Evolutionary conservation across 2,888 invertebrate genomes (phyloP).

Genomic region (Aelia acuminata): DNA sequence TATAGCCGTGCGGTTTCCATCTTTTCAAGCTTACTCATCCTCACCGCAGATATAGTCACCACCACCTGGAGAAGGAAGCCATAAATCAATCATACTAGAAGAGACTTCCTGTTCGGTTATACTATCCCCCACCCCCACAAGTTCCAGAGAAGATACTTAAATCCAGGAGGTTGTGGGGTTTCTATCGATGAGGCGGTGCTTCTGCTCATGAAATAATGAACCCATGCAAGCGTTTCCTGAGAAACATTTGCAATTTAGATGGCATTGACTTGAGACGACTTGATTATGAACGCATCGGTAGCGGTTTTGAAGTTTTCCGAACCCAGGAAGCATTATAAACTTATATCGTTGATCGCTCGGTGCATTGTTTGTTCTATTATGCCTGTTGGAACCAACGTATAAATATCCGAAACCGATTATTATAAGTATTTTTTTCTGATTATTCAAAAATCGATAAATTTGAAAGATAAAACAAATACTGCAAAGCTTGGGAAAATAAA

Average conservation of each 20-base stretch:
- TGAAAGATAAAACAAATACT: no score
- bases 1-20: neutral
- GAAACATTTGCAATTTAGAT: neutral
- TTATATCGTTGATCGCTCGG: neutral
- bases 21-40: neutral
- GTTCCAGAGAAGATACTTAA: neutral
- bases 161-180: constrained; percentile 29
- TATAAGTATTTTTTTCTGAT: no score
- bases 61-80: constrained; percentile 4
- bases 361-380: no score
- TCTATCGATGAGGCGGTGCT: neutral
- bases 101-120: neutral
- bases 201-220: neutral
- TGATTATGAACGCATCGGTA: neutral
- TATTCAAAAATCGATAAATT: no score
- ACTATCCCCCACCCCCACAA: no score
- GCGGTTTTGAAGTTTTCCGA: neutral
- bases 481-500: no score
- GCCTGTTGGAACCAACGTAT: no score
- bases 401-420: no score
- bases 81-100: neutral
- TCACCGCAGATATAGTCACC: neutral
- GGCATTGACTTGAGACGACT: neutral
- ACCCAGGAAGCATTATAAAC: neutral
- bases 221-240: neutral